Base-by-base conservation (phyloP, 1,140 invertebrate genomes). In the Phymorhynchus buccinoides region DNA sequence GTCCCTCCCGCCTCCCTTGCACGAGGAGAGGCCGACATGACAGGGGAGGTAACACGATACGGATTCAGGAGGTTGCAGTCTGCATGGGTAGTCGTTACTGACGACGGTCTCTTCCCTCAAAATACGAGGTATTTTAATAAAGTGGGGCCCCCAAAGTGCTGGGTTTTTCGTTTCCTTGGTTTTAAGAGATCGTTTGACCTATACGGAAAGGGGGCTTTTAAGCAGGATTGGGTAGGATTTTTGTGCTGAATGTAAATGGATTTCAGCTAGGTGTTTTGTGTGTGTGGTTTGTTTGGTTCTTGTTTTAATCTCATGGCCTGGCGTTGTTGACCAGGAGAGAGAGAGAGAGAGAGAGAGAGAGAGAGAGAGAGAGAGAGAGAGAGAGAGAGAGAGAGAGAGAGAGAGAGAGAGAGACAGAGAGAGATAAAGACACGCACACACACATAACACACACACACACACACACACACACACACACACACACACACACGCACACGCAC, bases 21-120 rank as follows among this genome's bases (percentile, higher is more conserved):
- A 37, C 35, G 30, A 71, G 62, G 68, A 71, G 68, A 35, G 68
- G 68, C 37, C 68, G 35, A 37, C 35, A 71, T 71, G 68, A 71
- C 35, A 62, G 56, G 56, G 56, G 56, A 27, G 6, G 56, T 62
- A 62, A 62, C 56, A 4, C 56, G 56, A 62, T 62, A 62, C 56
- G 14, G 56, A 62, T 27, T 62, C 56, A 27, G 56, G 56, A 62
- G 56, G 56, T 62, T 62, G 14, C 22, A 62, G 56, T 62, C 56
- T 62, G 56, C 56, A 62, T 16, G 22, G 56, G 56, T 62, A 62
- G 56, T 62, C 6, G 56, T 62, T 62, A 62, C 56, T 62, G 56
- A 62, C 56, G 22, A 27, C 56, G 56, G 56, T 14, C 56, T 62
- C 56, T n/a, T n/a, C n/a, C n/a, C n/a, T n/a, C 56, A 62, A 62